phyloP scores from a whole-genome alignment of 2,797 vertebrate genomes.

The Sarcophilus harrisii region DNA sequence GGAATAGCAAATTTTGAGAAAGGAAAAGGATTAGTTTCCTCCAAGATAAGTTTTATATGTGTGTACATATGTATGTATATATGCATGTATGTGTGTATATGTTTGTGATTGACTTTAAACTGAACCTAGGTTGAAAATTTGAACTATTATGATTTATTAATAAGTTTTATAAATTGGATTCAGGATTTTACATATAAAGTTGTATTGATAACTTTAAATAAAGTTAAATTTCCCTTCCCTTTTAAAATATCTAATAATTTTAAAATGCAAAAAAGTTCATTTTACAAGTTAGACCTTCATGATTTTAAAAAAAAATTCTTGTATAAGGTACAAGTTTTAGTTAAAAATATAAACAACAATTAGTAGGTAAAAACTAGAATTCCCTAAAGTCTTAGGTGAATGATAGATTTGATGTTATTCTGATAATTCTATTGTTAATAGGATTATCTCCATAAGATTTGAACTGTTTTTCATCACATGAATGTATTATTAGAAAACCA shows the following conservation, averaged over 20 bases:
- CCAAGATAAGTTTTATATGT: no score
- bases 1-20: no score
- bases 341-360: background rate
- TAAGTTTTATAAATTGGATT: background rate
- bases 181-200: background rate
- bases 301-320: background rate
- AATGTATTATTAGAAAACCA: background rate
- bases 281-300: background rate
- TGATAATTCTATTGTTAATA: background rate
- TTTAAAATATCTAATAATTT: background rate
- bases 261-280: background rate
- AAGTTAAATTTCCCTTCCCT: background rate
- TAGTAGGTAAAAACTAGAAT: background rate
- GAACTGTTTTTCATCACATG: background rate
- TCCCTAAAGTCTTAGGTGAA: background rate
- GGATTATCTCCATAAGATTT: background rate
- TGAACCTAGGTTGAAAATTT: no score
- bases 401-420: background rate
- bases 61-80: no score
- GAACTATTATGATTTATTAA: background rate
- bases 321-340: background rate
- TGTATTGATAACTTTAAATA: background rate
- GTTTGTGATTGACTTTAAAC: no score
- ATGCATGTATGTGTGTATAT: no score
- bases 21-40: no score